Evolutionary conservation across 2,113 vertebrate species (phyloP).

Genomic region (Patagioenas fasciata): DNA sequence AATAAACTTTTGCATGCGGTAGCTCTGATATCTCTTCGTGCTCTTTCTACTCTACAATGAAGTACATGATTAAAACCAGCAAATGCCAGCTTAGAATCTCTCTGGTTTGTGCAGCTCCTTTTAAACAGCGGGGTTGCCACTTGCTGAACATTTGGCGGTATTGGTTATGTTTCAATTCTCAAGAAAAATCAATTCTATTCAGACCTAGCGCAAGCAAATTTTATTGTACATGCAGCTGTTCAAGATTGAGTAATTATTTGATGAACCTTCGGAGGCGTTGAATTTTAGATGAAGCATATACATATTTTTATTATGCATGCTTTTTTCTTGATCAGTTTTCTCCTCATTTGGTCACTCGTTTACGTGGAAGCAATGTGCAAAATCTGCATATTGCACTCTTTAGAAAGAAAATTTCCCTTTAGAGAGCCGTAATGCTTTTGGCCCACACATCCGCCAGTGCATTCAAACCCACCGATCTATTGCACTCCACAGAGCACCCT

Average conservation of each 20-base stretch:
- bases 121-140: not conserved
- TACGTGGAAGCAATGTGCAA: constrained; percentile 34
- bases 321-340: constrained; percentile 51
- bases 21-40: not conserved
- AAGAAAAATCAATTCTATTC: constrained; percentile 51
- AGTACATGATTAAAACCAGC: not conserved
- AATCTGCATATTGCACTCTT: constrained; percentile 55
- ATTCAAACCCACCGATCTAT: not conserved
- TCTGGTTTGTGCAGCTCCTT: not conserved
- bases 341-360: constrained; percentile 50
- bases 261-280: constrained; percentile 47
- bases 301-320: constrained; percentile 51
- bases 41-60: not conserved
- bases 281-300: constrained; percentile 54
- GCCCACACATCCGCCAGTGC: not conserved
- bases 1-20: not conserved
- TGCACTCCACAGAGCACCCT: not conserved
- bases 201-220: constrained; percentile 31
- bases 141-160: constrained; percentile 6
- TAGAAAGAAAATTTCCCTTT: constrained; percentile 16
- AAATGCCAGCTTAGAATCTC: not conserved
- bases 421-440: not conserved
- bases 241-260: constrained; percentile 67
- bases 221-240: constrained; percentile 60
- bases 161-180: not conserved